These are phyloP conservation scores for Megathymus violae DNA, from an alignment of 1,140 invertebrate genomes.

Conservation along the genomic window DNA sequence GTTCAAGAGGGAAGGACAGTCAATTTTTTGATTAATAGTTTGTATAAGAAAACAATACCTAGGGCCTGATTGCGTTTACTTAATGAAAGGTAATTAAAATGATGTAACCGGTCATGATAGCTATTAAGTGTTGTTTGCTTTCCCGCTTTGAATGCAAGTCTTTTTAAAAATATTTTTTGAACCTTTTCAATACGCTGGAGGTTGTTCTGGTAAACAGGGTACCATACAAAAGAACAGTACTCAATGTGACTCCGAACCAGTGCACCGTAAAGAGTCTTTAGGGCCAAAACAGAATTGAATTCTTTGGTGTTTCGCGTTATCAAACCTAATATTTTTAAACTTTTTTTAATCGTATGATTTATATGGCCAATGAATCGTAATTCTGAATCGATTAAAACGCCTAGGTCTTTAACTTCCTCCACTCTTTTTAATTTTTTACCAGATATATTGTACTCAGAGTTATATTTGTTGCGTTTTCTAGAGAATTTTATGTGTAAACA, in stretches of 20 bases:
- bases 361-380: constrained; percentile 11
- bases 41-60: not conserved
- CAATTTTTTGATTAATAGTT: constrained; percentile 7
- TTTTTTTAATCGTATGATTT: not conserved
- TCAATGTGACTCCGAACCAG: constrained; percentile 14
- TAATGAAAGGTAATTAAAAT: constrained; percentile 3
- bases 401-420: constrained; percentile 10
- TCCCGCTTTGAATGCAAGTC: constrained; percentile 2
- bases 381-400: not conserved
- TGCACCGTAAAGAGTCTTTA: constrained; percentile 11
- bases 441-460: not conserved
- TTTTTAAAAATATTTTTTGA: constrained; percentile 12
- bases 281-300: constrained; percentile 5
- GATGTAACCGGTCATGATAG: constrained; percentile 10
- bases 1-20: constrained; percentile 12
- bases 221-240: constrained; percentile 4
- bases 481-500: constrained; percentile 17
- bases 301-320: constrained; percentile 11
- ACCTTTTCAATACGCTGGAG: constrained; percentile 14
- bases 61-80: not conserved
- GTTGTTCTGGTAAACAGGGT: constrained; percentile 11
- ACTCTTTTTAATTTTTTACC: constrained; percentile 11
- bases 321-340: constrained; percentile 13
- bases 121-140: not conserved
- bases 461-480: constrained; percentile 5